These are phyloP conservation scores for Rhagoletis zephyria DNA, from an alignment of 1,140 invertebrate genomes.

Conservation along the genomic window DNA sequence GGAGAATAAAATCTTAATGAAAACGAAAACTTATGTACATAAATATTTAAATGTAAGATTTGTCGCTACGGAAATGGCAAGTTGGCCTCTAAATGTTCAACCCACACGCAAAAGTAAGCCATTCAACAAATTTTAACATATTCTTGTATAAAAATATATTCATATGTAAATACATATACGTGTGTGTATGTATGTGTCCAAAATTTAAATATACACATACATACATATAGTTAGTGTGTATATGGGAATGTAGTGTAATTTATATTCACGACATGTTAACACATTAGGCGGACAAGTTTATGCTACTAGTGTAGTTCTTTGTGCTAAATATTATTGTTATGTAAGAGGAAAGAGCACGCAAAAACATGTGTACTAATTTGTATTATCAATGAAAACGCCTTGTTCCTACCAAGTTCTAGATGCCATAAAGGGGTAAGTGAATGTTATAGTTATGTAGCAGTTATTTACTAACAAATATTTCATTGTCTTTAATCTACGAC, in stretches of 20 bases:
- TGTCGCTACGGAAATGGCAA: slow-evolving; percentile 27
- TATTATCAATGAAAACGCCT: slow-evolving; percentile 45
- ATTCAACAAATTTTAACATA: not conserved
- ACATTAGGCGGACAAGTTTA: slow-evolving; percentile 32
- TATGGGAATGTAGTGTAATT: no score
- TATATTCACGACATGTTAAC: slow-evolving; percentile 42
- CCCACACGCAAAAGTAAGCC: slow-evolving; percentile 19
- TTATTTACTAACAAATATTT: slow-evolving; percentile 1
- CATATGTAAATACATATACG: not conserved
- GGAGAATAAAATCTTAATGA: not conserved
- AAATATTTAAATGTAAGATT: not conserved
- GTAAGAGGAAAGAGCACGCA: not conserved
- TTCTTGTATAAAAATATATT: slow-evolving; percentile 19
- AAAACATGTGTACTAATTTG: slow-evolving; percentile 31
- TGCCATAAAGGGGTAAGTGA: slow-evolving; percentile 15
- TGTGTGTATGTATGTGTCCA: not conserved
- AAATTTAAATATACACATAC: no score
- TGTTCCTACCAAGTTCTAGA: slow-evolving; percentile 7
- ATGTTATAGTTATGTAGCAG: not conserved
- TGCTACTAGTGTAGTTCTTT: not conserved
- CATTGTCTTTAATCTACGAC: not conserved
- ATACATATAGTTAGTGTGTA: no score
- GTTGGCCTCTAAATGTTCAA: slow-evolving; percentile 21
- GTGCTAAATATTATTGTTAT: not conserved
- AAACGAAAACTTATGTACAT: not conserved